Evolutionary conservation across 2,888 invertebrate species (phyloP).

Genomic region (Augiades crinisus): DNA sequence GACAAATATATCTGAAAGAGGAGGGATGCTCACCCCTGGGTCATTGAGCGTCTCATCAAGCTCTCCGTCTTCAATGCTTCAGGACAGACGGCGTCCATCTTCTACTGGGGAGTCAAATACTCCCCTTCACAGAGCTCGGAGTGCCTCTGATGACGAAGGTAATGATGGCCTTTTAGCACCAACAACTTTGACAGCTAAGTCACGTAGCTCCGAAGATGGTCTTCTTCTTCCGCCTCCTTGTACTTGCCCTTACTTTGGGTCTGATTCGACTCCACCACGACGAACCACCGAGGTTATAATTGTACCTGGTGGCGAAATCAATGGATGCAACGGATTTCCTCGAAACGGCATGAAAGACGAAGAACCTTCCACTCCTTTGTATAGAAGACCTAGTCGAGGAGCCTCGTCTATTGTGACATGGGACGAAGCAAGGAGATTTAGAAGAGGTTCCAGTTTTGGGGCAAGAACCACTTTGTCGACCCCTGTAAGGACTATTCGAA

Average conservation of each 20-base stretch:
- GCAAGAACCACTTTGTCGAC: constrained; percentile 83
- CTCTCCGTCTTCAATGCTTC: constrained; percentile 73
- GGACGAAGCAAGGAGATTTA: constrained; percentile 83
- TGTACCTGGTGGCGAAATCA: constrained; percentile 78
- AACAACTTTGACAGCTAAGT: constrained; percentile 60
- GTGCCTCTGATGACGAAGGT: constrained; percentile 68
- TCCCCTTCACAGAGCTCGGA: constrained; percentile 62
- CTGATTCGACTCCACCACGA: constrained; percentile 80
- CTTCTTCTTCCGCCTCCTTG: constrained; percentile 87
- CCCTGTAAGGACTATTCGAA: constrained; percentile 64
- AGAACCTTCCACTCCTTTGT: constrained; percentile 71
- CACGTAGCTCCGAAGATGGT: constrained; percentile 71
- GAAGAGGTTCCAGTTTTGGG: constrained; percentile 87
- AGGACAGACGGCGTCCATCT: constrained; percentile 63
- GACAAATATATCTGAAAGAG: constrained; percentile 65
- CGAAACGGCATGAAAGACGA: constrained; percentile 59
- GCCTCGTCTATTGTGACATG: constrained; percentile 90
- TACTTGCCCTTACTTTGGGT: constrained; percentile 91
- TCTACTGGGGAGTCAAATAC: constrained; percentile 60
- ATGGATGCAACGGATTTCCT: constrained; percentile 63
- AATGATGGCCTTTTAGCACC: constrained; percentile 68
- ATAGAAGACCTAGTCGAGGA: constrained; percentile 79
- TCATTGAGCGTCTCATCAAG: constrained; percentile 72
- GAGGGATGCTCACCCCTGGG: constrained; percentile 71
- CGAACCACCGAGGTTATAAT: constrained; percentile 75